Conservation (phyloP, 2,113 vertebrate genomes). For the Platysternon megacephalum region DNA sequence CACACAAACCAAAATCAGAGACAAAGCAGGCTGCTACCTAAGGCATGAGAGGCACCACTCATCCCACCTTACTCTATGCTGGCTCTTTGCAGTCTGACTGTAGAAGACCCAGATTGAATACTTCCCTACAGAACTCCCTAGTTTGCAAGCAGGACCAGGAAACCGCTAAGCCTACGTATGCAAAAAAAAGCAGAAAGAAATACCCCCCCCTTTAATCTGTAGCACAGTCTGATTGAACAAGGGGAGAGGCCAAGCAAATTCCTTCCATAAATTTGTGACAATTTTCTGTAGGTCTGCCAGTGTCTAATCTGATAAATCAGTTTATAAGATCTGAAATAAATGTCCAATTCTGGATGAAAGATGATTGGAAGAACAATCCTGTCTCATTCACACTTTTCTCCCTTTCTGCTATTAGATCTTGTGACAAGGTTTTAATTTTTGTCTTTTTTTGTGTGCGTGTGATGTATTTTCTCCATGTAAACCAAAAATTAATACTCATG, state of each 20-base stretch:
- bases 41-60: background rate
- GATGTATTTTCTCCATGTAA: background rate
- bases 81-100: background rate
- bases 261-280: background rate
- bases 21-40: background rate
- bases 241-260: background rate
- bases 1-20: too few relatives aligned
- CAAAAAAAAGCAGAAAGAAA: too few relatives aligned
- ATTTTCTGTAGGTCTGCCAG: background rate
- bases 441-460: background rate
- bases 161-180: too few relatives aligned
- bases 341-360: background rate
- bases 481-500: background rate
- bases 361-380: background rate
- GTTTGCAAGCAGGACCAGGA: background rate
- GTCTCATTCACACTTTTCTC: background rate
- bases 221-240: background rate
- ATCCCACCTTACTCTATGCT: too few relatives aligned
- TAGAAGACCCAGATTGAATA: background rate
- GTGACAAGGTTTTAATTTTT: background rate
- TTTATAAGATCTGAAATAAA: background rate
- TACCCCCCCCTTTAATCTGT: background rate
- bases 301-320: background rate
- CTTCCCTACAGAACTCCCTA: background rate
- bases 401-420: conserved; percentile 1